These are phyloP conservation scores for Drosophila parthenogenetica DNA, from an alignment of 2,888 invertebrate genomes.

Conservation along the genomic window DNA sequence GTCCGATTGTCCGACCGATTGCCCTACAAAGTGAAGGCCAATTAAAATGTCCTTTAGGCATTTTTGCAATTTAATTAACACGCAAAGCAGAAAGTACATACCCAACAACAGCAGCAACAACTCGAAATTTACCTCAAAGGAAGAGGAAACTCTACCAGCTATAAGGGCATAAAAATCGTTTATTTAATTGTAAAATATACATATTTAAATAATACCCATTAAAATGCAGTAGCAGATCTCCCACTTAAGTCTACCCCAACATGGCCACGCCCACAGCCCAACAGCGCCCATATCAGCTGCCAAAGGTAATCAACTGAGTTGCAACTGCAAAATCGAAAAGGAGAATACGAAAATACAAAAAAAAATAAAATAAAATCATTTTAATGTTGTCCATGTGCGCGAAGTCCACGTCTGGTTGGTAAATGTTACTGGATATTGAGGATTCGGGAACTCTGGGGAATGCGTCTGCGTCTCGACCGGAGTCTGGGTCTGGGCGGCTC, in stretches of 20 bases:
- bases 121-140: conserved; percentile 25
- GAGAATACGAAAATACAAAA: conserved; percentile 15
- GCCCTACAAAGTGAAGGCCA: conserved; percentile 68
- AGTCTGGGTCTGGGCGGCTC: conserved; percentile 33
- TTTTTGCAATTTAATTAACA: conserved; percentile 77
- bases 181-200: conserved; percentile 80
- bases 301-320: conserved; percentile 75
- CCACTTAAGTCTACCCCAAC: conserved; percentile 51
- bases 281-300: conserved; percentile 57
- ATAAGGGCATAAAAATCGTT: conserved; percentile 70
- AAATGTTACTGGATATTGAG: conserved; percentile 41
- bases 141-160: conserved; percentile 37
- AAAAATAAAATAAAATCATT: conserved; percentile 33
- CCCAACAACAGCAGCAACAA: neutral
- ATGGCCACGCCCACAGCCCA: neutral
- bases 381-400: conserved; percentile 72
- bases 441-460: conserved; percentile 26
- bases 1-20: conserved; percentile 14
- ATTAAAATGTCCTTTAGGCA: conserved; percentile 77
- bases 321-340: conserved; percentile 32
- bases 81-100: conserved; percentile 45
- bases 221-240: conserved; percentile 66
- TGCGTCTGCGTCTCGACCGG: conserved; percentile 25
- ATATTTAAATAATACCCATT: conserved; percentile 79
- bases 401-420: conserved; percentile 43